A percentile compares a stretch with the other conserved stretches of the same genome.
Conservation (phyloP, 1,140 invertebrate genomes). For the Copidosoma floridanum region DNA sequence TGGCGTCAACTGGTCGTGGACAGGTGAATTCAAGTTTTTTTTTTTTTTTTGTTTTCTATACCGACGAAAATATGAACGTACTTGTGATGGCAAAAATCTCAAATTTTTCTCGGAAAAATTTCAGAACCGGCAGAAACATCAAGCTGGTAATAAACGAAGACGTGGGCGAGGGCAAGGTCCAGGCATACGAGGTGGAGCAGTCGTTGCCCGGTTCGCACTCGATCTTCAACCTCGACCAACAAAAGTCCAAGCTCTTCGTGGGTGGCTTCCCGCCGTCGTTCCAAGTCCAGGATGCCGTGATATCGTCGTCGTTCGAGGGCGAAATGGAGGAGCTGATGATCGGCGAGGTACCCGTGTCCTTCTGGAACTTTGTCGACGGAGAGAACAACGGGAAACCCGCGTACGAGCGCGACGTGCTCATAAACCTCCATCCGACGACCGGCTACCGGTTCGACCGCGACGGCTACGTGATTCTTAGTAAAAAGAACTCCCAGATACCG, state of each 20-base stretch:
- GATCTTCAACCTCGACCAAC: constrained; percentile 83
- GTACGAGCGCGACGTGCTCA: constrained; percentile 67
- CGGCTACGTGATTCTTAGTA: constrained; percentile 74
- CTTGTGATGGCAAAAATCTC: not conserved
- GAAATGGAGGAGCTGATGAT: constrained; percentile 87
- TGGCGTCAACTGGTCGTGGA: constrained; percentile 92
- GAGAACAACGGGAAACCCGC: constrained; percentile 75
- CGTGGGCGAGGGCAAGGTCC: constrained; percentile 62
- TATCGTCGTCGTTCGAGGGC: constrained; percentile 78
- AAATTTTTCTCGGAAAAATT: constrained; percentile 25
- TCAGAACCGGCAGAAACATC: constrained; percentile 77
- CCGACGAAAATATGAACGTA: not conserved
- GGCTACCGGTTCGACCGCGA: constrained; percentile 84
- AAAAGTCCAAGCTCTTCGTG: constrained; percentile 85
- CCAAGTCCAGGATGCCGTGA: constrained; percentile 68
- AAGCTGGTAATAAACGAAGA: constrained; percentile 80
- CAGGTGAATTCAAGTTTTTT: constrained; percentile 59
- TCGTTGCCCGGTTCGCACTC: constrained; percentile 70
- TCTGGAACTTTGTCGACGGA: constrained; percentile 91
- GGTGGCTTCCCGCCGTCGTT: constrained; percentile 79
- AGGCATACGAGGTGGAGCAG: constrained; percentile 59
- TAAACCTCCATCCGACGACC: constrained; percentile 63
- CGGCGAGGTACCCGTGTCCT: constrained; percentile 82
- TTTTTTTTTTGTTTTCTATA: not conserved
- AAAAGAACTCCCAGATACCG: constrained; percentile 58